These are phyloP conservation scores for Poeciliopsis retropinna DNA, from an alignment of 2,113 vertebrate species.

Conservation along the genomic window DNA sequence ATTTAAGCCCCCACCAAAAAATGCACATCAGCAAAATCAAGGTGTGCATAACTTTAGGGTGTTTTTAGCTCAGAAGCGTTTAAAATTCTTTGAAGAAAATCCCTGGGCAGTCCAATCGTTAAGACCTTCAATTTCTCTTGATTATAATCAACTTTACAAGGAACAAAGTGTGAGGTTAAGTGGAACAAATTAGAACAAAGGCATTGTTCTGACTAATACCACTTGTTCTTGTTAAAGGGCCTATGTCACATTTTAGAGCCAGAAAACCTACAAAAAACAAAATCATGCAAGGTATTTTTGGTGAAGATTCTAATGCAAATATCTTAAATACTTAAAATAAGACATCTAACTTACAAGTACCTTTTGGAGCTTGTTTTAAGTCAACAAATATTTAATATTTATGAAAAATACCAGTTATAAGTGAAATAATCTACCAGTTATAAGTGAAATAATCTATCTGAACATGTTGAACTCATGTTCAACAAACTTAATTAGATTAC, in stretches of 20 bases:
- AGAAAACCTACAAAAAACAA: too few relatives aligned
- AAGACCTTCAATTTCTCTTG: conserved; percentile 55
- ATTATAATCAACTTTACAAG: conserved; percentile 57
- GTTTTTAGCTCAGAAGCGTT: conserved; percentile 39
- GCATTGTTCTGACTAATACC: conserved; percentile 8
- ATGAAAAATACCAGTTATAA: too few relatives aligned
- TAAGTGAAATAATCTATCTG: too few relatives aligned
- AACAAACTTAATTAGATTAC: too few relatives aligned
- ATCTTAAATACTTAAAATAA: too few relatives aligned
- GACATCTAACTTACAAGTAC: too few relatives aligned
- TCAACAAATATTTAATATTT: too few relatives aligned
- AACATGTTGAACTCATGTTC: too few relatives aligned
- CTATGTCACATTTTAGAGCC: background rate
- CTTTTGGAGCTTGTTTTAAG: too few relatives aligned
- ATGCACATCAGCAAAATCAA: conserved; percentile 66
- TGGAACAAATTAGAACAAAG: conserved; percentile 61
- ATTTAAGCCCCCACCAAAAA: conserved; percentile 66
- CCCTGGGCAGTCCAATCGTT: conserved; percentile 40
- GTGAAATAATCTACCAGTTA: too few relatives aligned
- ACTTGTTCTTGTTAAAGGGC: background rate
- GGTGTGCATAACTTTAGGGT: conserved; percentile 46
- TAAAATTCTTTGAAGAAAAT: conserved; percentile 53
- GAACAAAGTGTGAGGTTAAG: conserved; percentile 43
- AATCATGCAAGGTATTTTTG: too few relatives aligned
- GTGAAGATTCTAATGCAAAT: too few relatives aligned